Evolutionary conservation across 2,888 invertebrate genomes (phyloP), one percentile per base, ranked within the genome.

Genomic region (Rugalucina vietnamica): DNA sequence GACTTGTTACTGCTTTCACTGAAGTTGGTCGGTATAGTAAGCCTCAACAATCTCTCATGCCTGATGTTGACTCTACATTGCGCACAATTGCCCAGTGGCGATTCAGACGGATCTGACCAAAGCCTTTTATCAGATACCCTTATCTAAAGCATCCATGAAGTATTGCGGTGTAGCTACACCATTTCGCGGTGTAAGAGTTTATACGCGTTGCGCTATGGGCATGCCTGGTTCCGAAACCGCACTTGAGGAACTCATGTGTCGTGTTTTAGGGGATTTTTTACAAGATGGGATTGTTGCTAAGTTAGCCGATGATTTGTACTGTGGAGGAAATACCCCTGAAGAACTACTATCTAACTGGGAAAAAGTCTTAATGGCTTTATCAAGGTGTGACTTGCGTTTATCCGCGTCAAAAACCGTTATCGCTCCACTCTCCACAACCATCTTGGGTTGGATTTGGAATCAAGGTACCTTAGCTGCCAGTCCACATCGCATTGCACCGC

Each of bases 161-260:
- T 89, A 82, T 36, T 90, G 89, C 77, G 87, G 89, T 3, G 87
- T 91, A 12, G 85, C 79, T 8, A 91, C 89, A 0, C 91, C 88
- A 65, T 91, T 84, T 71, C 54, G 78, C 3, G 89, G 89, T 27
- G 75, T 87, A 2, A 60, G 87, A 14, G 88, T 90, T 0, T 91
- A 90, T 65, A 81, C 87, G 2, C 36, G 88, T 21, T 90, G 87
- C 71, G 90, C 90, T 3, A 91, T 90, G 88, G 87, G 88, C 1
- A 89, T 89, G 86, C 88, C 88, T 34, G 87, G 84, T 0, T 87
- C 88, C 5, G 88, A 88, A 72, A 85, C 88, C 4, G 79, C 76
- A n/a, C 37, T 89, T 4, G 87, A 86, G 50, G 87, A 91, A 73
- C 37, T 88, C 8, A 90, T 88, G 86, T 88, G 83, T 32, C 72